Percentiles rank a stretch among this genome's conserved stretches.
Evolutionary conservation across 2,888 invertebrate genomes (phyloP).

Genomic region (Scaptomyza tumidula): DNA sequence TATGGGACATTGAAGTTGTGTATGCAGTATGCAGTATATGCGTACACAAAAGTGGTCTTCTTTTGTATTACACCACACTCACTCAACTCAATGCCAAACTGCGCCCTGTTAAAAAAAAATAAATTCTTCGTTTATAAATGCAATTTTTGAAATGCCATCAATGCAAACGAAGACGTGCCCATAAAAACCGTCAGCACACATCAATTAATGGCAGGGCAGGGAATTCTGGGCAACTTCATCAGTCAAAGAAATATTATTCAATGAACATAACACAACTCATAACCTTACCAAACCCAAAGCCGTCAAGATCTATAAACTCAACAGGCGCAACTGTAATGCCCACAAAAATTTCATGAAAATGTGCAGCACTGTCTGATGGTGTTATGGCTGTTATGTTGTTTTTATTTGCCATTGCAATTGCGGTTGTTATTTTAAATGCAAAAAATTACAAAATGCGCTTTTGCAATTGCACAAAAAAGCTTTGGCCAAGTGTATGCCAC

Average conservation of each 20-base stretch:
- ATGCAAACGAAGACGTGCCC: conserved; percentile 70
- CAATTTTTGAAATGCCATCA: conserved; percentile 65
- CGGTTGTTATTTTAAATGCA: conserved; percentile 50
- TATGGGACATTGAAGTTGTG: too few species aligned
- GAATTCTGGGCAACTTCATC: conserved; percentile 42
- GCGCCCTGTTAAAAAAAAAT: conserved; percentile 48
- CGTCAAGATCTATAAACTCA: conserved; percentile 58
- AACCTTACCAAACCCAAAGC: conserved; percentile 30
- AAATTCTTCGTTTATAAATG: conserved; percentile 40
- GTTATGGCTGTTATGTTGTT: conserved; percentile 36
- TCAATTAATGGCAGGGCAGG: conserved; percentile 34
- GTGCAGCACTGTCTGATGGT: conserved; percentile 49
- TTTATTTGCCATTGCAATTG: conserved; percentile 16
- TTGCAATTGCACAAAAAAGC: conserved; percentile 68
- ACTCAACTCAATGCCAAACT: conserved; percentile 37
- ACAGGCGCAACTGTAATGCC: conserved; percentile 33
- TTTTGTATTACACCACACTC: conserved; percentile 5
- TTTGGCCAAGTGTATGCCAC: conserved; percentile 57
- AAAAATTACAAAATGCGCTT: conserved; percentile 66
- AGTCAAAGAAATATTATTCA: conserved; percentile 63
- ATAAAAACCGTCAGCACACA: conserved; percentile 60
- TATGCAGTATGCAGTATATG: too few species aligned
- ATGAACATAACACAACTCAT: conserved; percentile 23
- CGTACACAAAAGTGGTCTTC: neutral
- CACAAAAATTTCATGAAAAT: conserved; percentile 54